Percentiles rank a stretch among this genome's conserved stretches.
These are phyloP conservation scores for Urocitellus parryii DNA, from an alignment of 2,113 vertebrate species.

Conservation along the genomic window DNA sequence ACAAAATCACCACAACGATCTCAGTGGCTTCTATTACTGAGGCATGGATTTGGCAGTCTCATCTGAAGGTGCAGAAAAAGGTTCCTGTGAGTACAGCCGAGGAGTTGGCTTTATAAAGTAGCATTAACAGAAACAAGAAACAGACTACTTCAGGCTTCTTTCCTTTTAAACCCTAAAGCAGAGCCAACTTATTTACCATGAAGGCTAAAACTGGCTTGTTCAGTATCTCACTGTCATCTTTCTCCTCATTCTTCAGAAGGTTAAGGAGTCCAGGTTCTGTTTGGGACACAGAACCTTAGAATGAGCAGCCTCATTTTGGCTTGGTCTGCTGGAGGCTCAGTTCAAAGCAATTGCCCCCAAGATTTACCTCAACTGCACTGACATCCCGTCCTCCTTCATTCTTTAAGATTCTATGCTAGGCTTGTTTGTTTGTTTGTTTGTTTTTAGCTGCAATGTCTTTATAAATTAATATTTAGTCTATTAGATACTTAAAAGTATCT, in stretches of 20 bases:
- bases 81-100: neutral
- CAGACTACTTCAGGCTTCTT: neutral
- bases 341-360: neutral
- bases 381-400: neutral
- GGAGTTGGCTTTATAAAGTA: too few species aligned
- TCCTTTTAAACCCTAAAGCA: neutral
- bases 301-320: neutral
- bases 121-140: neutral
- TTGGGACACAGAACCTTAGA: neutral
- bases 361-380: neutral
- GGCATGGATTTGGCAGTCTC: too few species aligned
- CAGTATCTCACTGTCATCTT: neutral
- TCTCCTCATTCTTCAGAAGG: neutral
- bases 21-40: neutral
- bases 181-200: neutral
- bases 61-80: neutral
- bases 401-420: neutral
- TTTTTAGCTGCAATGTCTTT: neutral
- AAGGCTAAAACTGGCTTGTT: neutral
- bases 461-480: neutral
- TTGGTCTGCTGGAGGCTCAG: neutral
- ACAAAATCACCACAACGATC: neutral
- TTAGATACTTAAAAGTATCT: neutral
- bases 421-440: neutral
- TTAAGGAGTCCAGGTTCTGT: neutral